Evolutionary conservation across 1,140 invertebrate species (phyloP), one percentile per base, ranked within the genome.

Genomic region (Trichoplusia ni): DNA sequence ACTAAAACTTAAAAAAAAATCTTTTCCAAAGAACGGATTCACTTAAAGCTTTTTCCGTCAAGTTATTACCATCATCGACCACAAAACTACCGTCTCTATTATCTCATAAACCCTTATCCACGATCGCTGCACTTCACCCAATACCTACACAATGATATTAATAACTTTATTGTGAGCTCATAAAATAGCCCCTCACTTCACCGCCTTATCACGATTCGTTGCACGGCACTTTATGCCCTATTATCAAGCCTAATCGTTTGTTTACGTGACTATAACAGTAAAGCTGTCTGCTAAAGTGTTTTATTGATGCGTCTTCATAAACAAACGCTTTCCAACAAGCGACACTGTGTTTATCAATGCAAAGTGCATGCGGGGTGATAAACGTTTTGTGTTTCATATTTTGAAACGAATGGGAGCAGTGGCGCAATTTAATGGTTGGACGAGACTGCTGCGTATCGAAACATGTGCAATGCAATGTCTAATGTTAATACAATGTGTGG

Each of bases 261-360:
- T 62, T 62, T 62, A 62, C 47, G 40, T 35, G 46, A 40, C 25
- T 33, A 62, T 51, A 62, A 62, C 58, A 61, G 29, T 61, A 61
- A 61, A 61, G 11, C 21, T 62, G 59, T 62, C 46, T 35, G 59
- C 31, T 49, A 47, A 40, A 62, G 46, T 62, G 46, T 40, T 62
- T 62, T 62, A 62, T 51, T 29, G 46, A 51, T 7, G 21, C 40
- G 23, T 40, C 46, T 51, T 62, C 29, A 33, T 62, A 51, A 62
- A 62, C 47, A 62, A 38, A 19, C 23, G 59, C 35, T 47, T 61
- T 61, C 58, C 58, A 49, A 18, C 40, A 16, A 61, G 11, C 14
- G 37, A 47, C 44, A 61, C 58, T 16, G 58, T 61, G 58, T 33
- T 16, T 29, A 3, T 58, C 31, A 49, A 16, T 29, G 44, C 23